A percentile compares a stretch with the other conserved stretches of the same genome.
Evolutionary conservation across 2,888 invertebrate genomes (phyloP).

Genomic region (Cephus runcator): DNA sequence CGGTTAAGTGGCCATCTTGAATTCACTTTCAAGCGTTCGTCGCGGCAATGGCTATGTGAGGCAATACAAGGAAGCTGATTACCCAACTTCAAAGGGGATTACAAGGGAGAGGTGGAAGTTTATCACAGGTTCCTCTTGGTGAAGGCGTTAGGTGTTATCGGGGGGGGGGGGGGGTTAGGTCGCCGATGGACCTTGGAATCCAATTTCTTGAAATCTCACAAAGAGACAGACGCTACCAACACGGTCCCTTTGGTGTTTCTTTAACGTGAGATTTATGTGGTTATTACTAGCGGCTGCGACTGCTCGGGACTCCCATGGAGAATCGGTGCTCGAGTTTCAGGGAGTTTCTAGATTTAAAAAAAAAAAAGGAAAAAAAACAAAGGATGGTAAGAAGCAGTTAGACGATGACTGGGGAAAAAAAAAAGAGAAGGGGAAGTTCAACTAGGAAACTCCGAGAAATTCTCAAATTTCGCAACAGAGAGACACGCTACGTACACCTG

Average conservation of each 20-base stretch:
- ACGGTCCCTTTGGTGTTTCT: background rate
- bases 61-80: slow-evolving; percentile 61
- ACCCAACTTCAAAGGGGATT: slow-evolving; percentile 38
- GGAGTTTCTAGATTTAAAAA: background rate
- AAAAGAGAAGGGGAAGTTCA: background rate
- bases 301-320: background rate
- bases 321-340: background rate
- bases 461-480: background rate
- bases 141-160: background rate
- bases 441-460: background rate
- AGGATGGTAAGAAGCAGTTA: background rate
- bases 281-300: background rate
- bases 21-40: slow-evolving; percentile 53
- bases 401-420: background rate
- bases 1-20: slow-evolving; percentile 49
- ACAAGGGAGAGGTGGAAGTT: background rate
- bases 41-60: slow-evolving; percentile 27
- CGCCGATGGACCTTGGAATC: background rate
- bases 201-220: background rate
- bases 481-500: background rate
- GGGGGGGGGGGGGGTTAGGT: background rate
- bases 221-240: background rate
- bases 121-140: background rate
- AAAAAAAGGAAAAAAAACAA: background rate
- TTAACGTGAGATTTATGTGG: background rate